These are phyloP conservation scores for Hippopotamus amphibius DNA, from an alignment of 2,113 vertebrate genomes.

Conservation along the genomic window DNA sequence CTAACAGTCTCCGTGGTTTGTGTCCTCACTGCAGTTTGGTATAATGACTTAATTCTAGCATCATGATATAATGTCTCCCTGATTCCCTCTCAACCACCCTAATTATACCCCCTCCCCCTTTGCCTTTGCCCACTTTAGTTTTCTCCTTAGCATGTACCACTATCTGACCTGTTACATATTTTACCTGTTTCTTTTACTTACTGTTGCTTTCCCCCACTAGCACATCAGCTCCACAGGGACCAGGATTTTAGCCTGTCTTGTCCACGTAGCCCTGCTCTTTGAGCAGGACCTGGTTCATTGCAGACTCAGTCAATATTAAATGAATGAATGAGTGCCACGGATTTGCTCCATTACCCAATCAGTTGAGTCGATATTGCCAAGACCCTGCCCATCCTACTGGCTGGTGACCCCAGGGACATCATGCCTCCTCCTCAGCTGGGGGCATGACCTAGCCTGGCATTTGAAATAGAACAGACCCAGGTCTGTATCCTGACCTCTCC, in stretches of 20 bases:
- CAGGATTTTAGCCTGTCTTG: background rate
- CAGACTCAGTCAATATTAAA: background rate
- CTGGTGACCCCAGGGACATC: background rate
- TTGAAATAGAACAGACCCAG: background rate
- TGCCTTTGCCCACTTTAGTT: background rate
- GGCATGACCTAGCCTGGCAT: background rate
- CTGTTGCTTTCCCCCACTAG: background rate
- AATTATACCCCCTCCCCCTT: background rate
- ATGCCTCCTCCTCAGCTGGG: background rate
- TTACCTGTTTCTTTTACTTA: background rate
- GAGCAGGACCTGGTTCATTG: background rate
- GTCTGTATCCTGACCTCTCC: background rate
- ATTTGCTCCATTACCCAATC: background rate
- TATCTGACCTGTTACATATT: background rate
- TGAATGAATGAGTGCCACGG: background rate
- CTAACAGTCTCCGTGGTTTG: background rate
- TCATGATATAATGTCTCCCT: background rate
- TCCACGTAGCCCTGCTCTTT: background rate
- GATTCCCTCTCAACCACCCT: background rate
- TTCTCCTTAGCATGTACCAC: background rate
- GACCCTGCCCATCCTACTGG: background rate
- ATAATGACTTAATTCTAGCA: background rate
- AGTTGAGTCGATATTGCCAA: background rate
- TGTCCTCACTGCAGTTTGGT: background rate
- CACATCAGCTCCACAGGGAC: background rate